Conservation (phyloP, 2,113 vertebrate species). For the Neolamprologus variostigma region DNA sequence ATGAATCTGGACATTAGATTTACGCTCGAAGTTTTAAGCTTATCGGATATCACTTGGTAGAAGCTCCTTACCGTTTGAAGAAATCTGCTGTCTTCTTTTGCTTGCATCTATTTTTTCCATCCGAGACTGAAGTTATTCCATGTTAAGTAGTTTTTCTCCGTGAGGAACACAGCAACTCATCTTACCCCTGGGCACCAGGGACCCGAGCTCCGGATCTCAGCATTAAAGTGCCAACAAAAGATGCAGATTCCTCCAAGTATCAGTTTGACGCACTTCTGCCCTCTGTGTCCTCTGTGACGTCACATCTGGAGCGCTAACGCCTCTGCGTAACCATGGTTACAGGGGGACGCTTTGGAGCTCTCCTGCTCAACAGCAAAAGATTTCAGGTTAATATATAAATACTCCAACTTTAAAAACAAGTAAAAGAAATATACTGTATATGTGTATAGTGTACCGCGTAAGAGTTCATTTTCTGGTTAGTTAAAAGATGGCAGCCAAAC, state of each 20-base stretch:
- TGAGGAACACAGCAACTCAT: neutral
- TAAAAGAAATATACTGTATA: neutral
- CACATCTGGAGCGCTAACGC: fast-evolving
- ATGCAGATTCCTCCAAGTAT: neutral
- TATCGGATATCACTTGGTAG: neutral
- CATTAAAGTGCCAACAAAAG: neutral
- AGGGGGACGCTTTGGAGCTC: neutral
- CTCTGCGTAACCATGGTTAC: neutral
- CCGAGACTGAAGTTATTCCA: neutral
- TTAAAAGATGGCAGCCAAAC: neutral
- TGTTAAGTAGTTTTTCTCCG: neutral
- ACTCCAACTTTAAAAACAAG: neutral
- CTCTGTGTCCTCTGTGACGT: neutral
- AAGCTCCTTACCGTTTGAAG: neutral
- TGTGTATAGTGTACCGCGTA: neutral
- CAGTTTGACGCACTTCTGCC: neutral
- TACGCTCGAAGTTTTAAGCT: neutral
- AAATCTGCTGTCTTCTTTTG: neutral
- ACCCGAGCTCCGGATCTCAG: neutral
- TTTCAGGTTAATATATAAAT: neutral
- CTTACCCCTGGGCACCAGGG: neutral
- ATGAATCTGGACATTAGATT: neutral
- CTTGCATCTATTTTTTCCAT: neutral
- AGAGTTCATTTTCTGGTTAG: neutral
- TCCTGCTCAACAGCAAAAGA: neutral